These are phyloP conservation scores for Actenoides lindsayi DNA, from an alignment of 2,113 vertebrate genomes.

Conservation along the genomic window DNA sequence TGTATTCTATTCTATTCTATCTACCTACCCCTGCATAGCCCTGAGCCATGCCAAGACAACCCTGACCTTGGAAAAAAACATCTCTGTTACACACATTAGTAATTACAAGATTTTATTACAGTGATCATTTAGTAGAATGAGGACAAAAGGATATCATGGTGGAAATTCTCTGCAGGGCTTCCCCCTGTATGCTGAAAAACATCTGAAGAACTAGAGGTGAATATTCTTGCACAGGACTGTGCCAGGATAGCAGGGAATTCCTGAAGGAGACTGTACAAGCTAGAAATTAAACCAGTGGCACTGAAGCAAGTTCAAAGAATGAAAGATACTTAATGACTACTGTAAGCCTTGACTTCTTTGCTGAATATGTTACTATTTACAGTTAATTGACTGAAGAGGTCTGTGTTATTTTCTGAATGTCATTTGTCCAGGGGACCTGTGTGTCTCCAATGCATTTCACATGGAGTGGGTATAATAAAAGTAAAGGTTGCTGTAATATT, in stretches of 20 bases:
- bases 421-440: neutral
- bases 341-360: rapidly evolving
- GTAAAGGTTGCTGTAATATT: neutral
- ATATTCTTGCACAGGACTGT: neutral
- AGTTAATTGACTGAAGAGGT: neutral
- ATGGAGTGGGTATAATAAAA: neutral
- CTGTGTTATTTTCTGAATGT: neutral
- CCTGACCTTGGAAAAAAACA: neutral
- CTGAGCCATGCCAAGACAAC: neutral
- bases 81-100: neutral
- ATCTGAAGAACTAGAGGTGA: neutral
- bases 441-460: neutral
- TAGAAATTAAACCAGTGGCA: neutral
- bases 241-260: neutral
- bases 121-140: neutral
- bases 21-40: neutral
- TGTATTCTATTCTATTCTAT: neutral
- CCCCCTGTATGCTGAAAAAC: neutral
- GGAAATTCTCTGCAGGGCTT: neutral
- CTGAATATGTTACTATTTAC: neutral
- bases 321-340: neutral
- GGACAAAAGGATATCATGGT: neutral
- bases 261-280: neutral
- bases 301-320: neutral
- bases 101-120: neutral